These are phyloP conservation scores for Epsilonema sp. DNA, from an alignment of 2,888 invertebrate genomes.

Conservation along the genomic window DNA sequence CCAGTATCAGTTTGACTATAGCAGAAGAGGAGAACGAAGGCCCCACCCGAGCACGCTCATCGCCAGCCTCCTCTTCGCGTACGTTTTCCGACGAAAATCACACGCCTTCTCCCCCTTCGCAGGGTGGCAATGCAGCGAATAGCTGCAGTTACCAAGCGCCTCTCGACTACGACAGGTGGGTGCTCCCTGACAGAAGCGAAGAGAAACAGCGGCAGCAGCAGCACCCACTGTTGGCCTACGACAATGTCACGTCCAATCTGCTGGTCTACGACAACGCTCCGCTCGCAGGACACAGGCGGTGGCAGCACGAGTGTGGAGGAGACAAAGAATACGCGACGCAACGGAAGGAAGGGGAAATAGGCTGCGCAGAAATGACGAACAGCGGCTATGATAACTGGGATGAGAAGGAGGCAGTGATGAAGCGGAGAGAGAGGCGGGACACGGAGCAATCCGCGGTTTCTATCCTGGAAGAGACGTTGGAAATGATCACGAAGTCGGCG, in stretches of 20 bases:
- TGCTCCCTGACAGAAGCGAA: slow-evolving; percentile 2
- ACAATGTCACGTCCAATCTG: slow-evolving; percentile 8
- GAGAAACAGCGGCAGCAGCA: background rate
- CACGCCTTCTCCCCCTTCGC: too few relatives aligned
- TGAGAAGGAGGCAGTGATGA: too few relatives aligned
- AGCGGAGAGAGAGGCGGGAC: too few relatives aligned
- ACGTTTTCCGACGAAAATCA: too few relatives aligned
- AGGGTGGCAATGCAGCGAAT: too few relatives aligned
- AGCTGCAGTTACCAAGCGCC: slow-evolving; percentile 12
- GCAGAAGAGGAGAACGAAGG: too few relatives aligned
- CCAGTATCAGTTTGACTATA: too few relatives aligned
- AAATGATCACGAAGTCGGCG: background rate
- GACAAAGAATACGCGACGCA: background rate
- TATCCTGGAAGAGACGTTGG: background rate
- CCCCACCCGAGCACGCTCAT: too few relatives aligned
- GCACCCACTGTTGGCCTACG: slow-evolving; percentile 3
- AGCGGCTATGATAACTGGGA: too few relatives aligned
- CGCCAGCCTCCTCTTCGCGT: too few relatives aligned
- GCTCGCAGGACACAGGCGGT: slow-evolving; percentile 7
- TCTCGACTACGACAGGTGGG: slow-evolving; percentile 11
- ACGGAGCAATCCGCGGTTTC: too few relatives aligned
- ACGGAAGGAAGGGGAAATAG: background rate
- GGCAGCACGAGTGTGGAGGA: slow-evolving; percentile 11
- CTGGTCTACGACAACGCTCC: slow-evolving; percentile 13
- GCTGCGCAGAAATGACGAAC: too few relatives aligned